A percentile compares a stretch with the other conserved stretches of the same genome.
Evolutionary conservation across 2,797 vertebrate genomes (phyloP).

Genomic region (Synaphobranchus kaupii): DNA sequence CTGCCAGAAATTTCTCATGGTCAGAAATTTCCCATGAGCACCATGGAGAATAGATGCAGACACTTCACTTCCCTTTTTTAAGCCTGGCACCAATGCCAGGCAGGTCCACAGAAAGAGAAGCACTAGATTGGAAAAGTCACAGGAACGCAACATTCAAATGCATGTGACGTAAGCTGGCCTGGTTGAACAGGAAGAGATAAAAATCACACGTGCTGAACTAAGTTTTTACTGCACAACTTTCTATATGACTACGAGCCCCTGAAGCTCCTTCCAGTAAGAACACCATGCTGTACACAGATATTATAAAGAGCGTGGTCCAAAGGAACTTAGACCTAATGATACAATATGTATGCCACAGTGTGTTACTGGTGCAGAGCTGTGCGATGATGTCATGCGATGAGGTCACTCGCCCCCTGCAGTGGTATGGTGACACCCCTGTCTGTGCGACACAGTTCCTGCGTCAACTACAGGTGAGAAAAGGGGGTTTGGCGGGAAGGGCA

Average conservation of each 20-base stretch:
- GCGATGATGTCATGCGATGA: neutral
- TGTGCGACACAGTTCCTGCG: conserved; percentile 51
- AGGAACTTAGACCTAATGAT: neutral
- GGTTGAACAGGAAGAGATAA: neutral
- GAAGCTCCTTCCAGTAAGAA: neutral
- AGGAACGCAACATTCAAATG: neutral
- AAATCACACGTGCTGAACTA: neutral
- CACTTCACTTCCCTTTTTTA: neutral
- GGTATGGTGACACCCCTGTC: neutral
- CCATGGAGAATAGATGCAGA: neutral
- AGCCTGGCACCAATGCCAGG: neutral
- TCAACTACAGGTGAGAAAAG: conserved; percentile 46
- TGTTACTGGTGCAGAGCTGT: neutral
- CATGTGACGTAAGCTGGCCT: neutral
- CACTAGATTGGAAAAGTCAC: neutral
- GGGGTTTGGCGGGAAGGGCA: neutral
- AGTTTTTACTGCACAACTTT: neutral
- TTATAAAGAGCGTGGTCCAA: neutral
- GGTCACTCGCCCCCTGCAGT: neutral
- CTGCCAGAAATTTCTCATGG: neutral
- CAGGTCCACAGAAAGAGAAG: neutral
- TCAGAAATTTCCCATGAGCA: neutral
- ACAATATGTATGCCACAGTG: neutral
- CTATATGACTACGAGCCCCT: neutral
- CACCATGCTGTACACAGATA: neutral